Evolutionary conservation across 1,140 invertebrate species (phyloP), one percentile per base, ranked within the genome.

Genomic region (Drosophila bipectinata): DNA sequence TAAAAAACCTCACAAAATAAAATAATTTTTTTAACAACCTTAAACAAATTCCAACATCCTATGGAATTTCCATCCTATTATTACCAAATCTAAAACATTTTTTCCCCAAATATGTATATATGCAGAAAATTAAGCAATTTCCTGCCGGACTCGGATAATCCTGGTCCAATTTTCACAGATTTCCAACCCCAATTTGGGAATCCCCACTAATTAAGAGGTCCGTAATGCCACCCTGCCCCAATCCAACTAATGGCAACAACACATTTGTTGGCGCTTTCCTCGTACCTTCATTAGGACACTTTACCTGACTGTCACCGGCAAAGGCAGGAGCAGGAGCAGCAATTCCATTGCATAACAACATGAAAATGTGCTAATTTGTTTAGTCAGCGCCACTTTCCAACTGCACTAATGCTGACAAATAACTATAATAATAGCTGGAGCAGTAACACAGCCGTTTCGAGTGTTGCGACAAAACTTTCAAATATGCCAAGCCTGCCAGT

Each of bases 401-500:
- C 79, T 77, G 41, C 52, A 71, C 67, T 77, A 80, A 71, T 71
- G 64, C 72, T 66, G 73, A 74, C 75, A 78, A 83, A 83, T 82
- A 66, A 61, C 74, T 62, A 59, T 62, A 75, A 75, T 82, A 71
- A 82, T 71, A 39, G 57, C 57, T 51, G 68, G 30, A 28, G 58
- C 37, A 67, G 66, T 54, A 63, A 48, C 58, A 39, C 51, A 63
- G 39, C 26, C 15, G 32, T 62, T 61, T 14, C 8, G 60, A 74
- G 71, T 57, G 62, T 54, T 68, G 77, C 77, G 62, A 61, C 72
- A 77, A 77, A 84, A 85, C 80, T 83, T 83, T 83, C 80, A 85
- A 83, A 83, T 83, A 83, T 83, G 76, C 72, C 32, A 51, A 69
- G 79, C 51, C 59, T 63, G 61, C 34, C 54, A 44, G 73, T 32